Evolutionary conservation across 2,797 vertebrate species (phyloP).

Genomic region (Uromys caudimaculatus): DNA sequence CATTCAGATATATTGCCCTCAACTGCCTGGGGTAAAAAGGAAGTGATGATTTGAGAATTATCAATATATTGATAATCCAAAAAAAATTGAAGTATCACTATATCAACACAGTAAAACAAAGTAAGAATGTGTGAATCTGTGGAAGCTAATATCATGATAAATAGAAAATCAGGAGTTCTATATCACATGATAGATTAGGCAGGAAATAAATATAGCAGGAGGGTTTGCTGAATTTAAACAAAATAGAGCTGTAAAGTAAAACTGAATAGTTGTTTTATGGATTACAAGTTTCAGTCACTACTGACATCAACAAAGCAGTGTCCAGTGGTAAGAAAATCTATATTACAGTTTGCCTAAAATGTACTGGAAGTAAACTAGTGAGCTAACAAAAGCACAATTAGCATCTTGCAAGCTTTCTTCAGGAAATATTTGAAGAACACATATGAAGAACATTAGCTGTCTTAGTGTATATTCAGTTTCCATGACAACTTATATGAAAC

Average conservation of each 20-base stretch:
- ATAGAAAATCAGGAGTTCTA: not conserved
- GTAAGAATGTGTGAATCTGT: not conserved
- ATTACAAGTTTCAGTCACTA: not conserved
- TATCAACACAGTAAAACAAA: not conserved
- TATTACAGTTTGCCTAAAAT: not conserved
- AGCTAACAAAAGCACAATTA: not conserved
- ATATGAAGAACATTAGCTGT: not conserved
- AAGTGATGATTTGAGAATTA: not conserved
- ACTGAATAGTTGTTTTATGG: not conserved
- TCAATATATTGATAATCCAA: not conserved
- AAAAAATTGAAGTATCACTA: not conserved
- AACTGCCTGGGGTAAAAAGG: not conserved
- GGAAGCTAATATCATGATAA: not conserved
- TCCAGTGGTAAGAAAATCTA: not conserved
- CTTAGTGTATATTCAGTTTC: not conserved
- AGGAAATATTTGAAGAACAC: not conserved
- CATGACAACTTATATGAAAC: not conserved
- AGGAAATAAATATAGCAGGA: not conserved
- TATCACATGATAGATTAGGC: not conserved
- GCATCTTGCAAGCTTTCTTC: not conserved
- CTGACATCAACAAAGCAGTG: not conserved
- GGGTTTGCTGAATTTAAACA: not conserved
- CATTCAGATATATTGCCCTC: rapidly evolving
- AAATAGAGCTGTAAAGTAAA: not conserved
- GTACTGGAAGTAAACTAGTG: not conserved